Percentiles rank a stretch among this genome's conserved stretches.
These are phyloP conservation scores for Temnothorax curvispinosus DNA, from an alignment of 1,140 invertebrate genomes.

Conservation along the genomic window DNA sequence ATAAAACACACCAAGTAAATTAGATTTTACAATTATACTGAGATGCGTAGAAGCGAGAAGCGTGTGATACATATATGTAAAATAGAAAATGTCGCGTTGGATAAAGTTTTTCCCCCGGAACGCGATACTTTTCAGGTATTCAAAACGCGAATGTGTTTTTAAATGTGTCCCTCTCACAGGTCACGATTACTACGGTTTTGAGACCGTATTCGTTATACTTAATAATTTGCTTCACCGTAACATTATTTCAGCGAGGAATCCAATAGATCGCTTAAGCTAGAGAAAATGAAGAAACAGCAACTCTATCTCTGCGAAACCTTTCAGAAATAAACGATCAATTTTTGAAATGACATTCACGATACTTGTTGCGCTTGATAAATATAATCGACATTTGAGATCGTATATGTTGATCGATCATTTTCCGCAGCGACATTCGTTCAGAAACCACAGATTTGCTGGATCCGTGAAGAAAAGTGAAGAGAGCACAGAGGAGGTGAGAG, in stretches of 20 bases:
- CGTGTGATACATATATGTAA: not conserved
- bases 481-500: conserved; percentile 60
- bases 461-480: conserved; percentile 50
- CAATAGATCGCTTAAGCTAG: not conserved
- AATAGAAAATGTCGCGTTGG: conserved; percentile 2
- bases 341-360: not conserved
- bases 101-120: not conserved
- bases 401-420: not conserved
- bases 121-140: not conserved
- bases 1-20: conserved; percentile 90
- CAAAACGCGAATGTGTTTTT: not conserved
- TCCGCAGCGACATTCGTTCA: not conserved
- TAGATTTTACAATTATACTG: conserved; percentile 98
- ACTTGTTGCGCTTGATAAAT: not conserved
- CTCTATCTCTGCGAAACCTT: not conserved
- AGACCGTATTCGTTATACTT: too few species aligned
- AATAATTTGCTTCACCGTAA: not conserved
- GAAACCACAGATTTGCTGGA: not conserved
- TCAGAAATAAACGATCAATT: not conserved
- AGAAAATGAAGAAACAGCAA: not conserved
- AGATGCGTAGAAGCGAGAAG: conserved; percentile 94
- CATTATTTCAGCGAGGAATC: not conserved
- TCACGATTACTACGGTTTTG: not conserved
- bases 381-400: not conserved
- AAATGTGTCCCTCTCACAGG: not conserved